Evolutionary conservation across 2,888 invertebrate genomes (phyloP).

Genomic region (Drosophila leonis): DNA sequence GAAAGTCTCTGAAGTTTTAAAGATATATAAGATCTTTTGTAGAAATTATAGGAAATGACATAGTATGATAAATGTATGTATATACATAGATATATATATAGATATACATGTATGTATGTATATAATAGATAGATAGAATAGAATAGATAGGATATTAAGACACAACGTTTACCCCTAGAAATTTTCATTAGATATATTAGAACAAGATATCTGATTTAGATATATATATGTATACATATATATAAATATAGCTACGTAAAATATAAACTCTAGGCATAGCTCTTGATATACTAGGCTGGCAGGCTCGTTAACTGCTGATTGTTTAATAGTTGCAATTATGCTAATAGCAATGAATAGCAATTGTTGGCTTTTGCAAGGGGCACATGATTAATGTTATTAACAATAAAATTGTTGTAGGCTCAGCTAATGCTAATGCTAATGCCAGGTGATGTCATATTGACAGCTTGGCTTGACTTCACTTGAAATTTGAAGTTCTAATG

Average conservation of each 20-base stretch:
- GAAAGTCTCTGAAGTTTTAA: too few relatives aligned
- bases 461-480: constrained; percentile 16
- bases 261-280: background rate
- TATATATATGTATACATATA: too few relatives aligned
- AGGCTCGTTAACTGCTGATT: constrained; percentile 12
- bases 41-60: too few relatives aligned
- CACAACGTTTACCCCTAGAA: too few relatives aligned
- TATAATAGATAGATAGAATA: too few relatives aligned
- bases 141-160: too few relatives aligned
- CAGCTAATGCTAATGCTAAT: constrained; percentile 40
- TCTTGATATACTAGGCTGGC: background rate
- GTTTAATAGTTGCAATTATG: constrained; percentile 48
- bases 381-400: constrained; percentile 64
- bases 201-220: background rate
- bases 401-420: constrained; percentile 58
- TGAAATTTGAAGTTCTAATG: constrained; percentile 50
- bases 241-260: background rate
- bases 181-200: too few relatives aligned
- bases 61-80: too few relatives aligned
- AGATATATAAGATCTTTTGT: too few relatives aligned
- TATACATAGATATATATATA: too few relatives aligned
- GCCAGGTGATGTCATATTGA: constrained; percentile 53
- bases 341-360: constrained; percentile 41
- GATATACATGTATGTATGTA: too few relatives aligned
- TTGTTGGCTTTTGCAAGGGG: constrained; percentile 23